These are phyloP conservation scores for Crypturellus tataupa DNA, from an alignment of 2,797 vertebrate species.

Conservation along the genomic window DNA sequence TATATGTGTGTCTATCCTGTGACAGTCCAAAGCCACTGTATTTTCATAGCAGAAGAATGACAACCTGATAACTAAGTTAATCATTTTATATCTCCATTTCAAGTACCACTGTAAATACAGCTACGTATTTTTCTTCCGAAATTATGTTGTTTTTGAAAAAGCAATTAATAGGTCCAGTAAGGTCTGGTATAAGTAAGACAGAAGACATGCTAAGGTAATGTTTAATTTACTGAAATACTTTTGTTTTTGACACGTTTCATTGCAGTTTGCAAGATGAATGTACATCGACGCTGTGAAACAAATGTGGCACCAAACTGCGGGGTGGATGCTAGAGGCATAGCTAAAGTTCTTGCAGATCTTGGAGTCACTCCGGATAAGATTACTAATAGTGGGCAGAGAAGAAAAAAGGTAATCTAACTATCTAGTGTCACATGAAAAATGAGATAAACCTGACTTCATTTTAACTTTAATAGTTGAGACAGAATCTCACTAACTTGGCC, in stretches of 20 bases:
- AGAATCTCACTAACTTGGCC: background rate
- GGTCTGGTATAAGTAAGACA: background rate
- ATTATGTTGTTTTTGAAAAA: background rate
- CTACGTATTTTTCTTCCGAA: background rate
- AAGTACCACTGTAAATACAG: background rate
- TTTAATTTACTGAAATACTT: background rate
- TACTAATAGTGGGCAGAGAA: slow-evolving; percentile 90
- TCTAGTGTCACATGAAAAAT: background rate
- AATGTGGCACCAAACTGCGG: slow-evolving; percentile 97
- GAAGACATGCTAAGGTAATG: background rate
- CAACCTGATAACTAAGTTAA: background rate
- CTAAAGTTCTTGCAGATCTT: slow-evolving; percentile 95
- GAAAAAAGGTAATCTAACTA: slow-evolving; percentile 89
- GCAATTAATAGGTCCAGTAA: background rate
- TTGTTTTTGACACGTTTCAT: background rate
- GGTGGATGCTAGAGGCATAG: slow-evolving; percentile 94
- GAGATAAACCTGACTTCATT: background rate
- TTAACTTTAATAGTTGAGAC: background rate
- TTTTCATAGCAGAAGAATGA: background rate
- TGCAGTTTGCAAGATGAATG: slow-evolving; percentile 97
- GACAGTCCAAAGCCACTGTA: background rate
- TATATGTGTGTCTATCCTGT: no score
- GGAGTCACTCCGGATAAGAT: slow-evolving; percentile 98
- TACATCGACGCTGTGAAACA: slow-evolving; percentile 95
- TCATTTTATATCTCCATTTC: background rate